Evolutionary conservation across 2,113 vertebrate genomes (phyloP).

Genomic region (Pampusana beccarii): DNA sequence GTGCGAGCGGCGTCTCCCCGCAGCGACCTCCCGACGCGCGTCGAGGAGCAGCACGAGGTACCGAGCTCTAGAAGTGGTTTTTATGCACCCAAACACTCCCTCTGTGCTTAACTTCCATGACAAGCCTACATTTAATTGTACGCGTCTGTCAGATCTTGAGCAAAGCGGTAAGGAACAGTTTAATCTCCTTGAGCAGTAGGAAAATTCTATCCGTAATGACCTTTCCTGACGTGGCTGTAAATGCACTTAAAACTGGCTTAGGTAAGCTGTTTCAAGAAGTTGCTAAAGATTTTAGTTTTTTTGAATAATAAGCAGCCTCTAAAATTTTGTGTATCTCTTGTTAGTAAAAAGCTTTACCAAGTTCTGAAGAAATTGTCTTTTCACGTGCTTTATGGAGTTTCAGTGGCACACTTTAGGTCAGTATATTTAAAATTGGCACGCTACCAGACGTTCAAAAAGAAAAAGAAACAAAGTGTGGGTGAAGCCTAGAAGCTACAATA

Average conservation of each 20-base stretch:
- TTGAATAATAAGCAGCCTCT: not conserved
- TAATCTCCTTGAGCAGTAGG: not conserved
- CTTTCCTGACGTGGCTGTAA: not conserved
- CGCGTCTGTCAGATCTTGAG: not conserved
- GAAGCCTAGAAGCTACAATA: not conserved
- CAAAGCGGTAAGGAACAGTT: not conserved
- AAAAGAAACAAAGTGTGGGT: not conserved
- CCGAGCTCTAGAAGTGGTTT: not conserved
- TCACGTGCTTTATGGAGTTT: not conserved
- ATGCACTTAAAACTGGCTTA: not conserved
- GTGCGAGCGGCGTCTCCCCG: not conserved
- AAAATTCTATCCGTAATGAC: fast-evolving
- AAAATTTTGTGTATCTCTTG: not conserved
- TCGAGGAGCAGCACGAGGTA: slow-evolving; percentile 57
- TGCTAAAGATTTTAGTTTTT: not conserved
- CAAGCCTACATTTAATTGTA: not conserved
- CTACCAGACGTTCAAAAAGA: not conserved
- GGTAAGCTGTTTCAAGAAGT: not conserved
- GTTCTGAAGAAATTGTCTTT: not conserved
- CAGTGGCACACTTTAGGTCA: not conserved
- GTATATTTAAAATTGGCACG: not conserved
- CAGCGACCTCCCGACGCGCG: not conserved
- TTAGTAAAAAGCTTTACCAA: not conserved
- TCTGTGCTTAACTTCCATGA: fast-evolving
- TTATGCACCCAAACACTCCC: not conserved